phyloP scores from a whole-genome alignment of 2,113 vertebrate species.

The Danionella cerebrum region DNA sequence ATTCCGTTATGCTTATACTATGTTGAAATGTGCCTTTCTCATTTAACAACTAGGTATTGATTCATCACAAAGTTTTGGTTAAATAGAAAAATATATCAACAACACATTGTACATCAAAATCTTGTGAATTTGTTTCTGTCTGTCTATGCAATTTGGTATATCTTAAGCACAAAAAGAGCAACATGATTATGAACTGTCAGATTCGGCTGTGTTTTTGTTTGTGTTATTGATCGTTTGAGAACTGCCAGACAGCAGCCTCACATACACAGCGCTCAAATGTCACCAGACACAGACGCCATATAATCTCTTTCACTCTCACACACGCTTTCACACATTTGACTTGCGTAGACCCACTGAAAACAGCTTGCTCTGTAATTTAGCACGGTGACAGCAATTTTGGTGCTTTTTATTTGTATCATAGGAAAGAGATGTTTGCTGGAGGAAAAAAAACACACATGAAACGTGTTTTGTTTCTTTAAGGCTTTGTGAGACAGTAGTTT shows the following conservation, averaged over 20 bases:
- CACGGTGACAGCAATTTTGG: not conserved
- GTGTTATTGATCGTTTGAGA: not conserved
- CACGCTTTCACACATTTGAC: not conserved
- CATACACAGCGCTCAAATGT: slow-evolving; percentile 21
- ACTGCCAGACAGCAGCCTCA: slow-evolving; percentile 3
- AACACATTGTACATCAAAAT: no score
- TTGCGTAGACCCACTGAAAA: not conserved
- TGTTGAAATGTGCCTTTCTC: no score
- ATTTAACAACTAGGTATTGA: no score
- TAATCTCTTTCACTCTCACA: not conserved
- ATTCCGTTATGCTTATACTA: no score
- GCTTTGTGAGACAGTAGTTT: not conserved
- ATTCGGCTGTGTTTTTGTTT: not conserved
- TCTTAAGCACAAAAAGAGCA: not conserved
- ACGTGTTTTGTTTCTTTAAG: not conserved
- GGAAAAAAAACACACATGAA: not conserved
- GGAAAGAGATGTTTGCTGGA: not conserved
- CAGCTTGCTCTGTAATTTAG: slow-evolving; percentile 11
- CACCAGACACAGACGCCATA: slow-evolving; percentile 4
- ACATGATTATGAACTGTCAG: not conserved
- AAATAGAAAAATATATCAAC: no score
- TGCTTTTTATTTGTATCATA: not conserved
- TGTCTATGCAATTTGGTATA: not conserved
- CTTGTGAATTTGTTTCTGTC: no score
- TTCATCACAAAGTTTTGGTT: no score